Percentiles rank a stretch among this genome's conserved stretches.
Evolutionary conservation across 2,797 vertebrate species (phyloP).

Genomic region (Gobio occitaniae): DNA sequence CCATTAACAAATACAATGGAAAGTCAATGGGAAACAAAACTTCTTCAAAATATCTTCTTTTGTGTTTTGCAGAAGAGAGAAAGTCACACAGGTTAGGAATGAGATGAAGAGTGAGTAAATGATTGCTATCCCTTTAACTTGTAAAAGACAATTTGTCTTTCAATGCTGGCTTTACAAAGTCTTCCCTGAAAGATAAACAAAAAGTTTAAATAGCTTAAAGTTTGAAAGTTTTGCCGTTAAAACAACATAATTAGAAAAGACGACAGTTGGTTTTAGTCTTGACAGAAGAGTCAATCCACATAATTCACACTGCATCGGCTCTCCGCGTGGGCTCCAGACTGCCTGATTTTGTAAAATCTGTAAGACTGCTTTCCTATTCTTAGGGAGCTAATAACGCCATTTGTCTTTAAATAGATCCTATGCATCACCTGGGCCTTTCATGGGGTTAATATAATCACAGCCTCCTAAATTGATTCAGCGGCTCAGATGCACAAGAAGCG

Average conservation of each 20-base stretch:
- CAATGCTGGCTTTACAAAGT: not conserved
- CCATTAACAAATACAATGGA: not conserved
- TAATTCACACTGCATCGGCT: conserved; percentile 24
- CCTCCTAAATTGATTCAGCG: conserved; percentile 52
- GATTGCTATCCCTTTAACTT: not conserved
- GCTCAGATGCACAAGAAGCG: conserved; percentile 28
- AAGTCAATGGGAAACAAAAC: not conserved
- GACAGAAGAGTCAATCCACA: conserved; percentile 4
- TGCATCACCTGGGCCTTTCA: conserved; percentile 77
- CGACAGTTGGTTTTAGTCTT: conserved; percentile 12
- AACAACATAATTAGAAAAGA: conserved; percentile 17
- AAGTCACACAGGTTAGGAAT: not conserved
- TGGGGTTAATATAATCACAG: conserved; percentile 75
- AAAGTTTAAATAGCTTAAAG: not conserved
- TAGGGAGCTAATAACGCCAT: conserved; percentile 74
- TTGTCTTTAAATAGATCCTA: conserved; percentile 79
- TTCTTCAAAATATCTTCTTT: not conserved
- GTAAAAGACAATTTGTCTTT: not conserved
- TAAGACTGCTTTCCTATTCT: conserved; percentile 76
- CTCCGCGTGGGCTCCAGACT: conserved; percentile 44
- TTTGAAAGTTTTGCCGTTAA: not conserved
- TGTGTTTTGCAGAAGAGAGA: not conserved
- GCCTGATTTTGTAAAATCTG: conserved; percentile 75
- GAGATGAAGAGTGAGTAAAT: not conserved
- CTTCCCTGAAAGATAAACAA: not conserved